These are phyloP conservation scores for Steinernema carpocapsae DNA, from an alignment of 2,888 invertebrate species.

Conservation along the genomic window DNA sequence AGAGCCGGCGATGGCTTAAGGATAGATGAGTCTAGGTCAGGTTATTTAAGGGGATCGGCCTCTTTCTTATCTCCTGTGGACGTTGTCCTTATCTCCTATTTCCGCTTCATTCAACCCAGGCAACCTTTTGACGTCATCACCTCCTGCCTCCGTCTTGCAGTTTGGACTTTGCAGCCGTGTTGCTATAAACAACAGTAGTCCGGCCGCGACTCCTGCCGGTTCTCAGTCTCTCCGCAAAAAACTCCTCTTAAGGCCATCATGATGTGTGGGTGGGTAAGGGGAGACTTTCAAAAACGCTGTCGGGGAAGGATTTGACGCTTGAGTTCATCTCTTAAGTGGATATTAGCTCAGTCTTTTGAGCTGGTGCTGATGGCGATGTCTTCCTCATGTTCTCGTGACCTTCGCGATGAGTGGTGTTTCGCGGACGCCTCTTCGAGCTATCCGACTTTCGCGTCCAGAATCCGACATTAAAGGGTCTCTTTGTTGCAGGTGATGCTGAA, in stretches of 20 bases:
- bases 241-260: background rate
- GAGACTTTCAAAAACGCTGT: constrained; percentile 19
- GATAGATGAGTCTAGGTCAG: constrained; percentile 26
- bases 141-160: background rate
- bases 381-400: too few relatives aligned
- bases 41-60: background rate
- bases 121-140: background rate
- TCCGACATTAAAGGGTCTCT: background rate
- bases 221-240: background rate
- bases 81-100: background rate
- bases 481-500: constrained; percentile 13
- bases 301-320: constrained; percentile 13
- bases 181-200: constrained; percentile 3
- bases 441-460: background rate
- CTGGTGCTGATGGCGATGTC: background rate
- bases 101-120: background rate
- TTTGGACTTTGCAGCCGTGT: background rate
- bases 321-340: constrained; percentile 16
- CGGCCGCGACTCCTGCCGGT: background rate
- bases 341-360: background rate
- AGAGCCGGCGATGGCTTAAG: background rate
- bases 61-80: background rate
- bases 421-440: background rate
- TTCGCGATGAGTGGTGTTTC: too few relatives aligned
- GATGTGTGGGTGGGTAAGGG: constrained; percentile 7